A percentile compares a stretch with the other conserved stretches of the same genome.
phyloP scores from a whole-genome alignment of 2,888 invertebrate species.

The Scrobipalpa costella region DNA sequence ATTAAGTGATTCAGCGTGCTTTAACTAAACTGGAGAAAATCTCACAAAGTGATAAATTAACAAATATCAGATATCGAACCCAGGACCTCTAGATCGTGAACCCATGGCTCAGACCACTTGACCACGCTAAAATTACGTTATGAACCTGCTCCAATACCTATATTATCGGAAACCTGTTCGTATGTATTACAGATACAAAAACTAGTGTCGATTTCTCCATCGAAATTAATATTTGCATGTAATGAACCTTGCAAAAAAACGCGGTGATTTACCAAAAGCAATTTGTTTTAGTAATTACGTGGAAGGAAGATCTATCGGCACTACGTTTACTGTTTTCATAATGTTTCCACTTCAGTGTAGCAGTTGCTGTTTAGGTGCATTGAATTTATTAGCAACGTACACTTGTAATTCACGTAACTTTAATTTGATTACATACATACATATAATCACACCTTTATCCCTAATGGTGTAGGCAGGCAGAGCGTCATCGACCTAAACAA shows the following conservation, averaged over 20 bases:
- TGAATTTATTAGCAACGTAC: not conserved
- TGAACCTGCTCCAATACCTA: constrained; percentile 38
- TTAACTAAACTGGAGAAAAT: no score
- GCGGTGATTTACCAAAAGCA: constrained; percentile 27
- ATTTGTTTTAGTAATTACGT: constrained; percentile 40
- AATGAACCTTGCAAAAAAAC: constrained; percentile 26
- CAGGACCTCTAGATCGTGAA: no score
- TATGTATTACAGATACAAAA: constrained; percentile 38
- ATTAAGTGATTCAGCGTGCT: no score
- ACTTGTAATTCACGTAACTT: not conserved
- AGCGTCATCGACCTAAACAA: no score
- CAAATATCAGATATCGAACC: no score
- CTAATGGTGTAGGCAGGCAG: no score
- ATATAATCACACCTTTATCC: no score
- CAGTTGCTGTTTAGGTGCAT: constrained; percentile 19
- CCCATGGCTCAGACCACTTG: no score
- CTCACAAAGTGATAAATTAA: no score
- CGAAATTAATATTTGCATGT: constrained; percentile 31
- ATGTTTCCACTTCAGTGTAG: constrained; percentile 42
- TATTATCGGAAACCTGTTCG: constrained; percentile 27
- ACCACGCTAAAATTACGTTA: constrained; percentile 29
- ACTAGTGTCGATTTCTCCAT: constrained; percentile 41
- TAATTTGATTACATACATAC: not conserved
- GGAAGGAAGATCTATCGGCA: constrained; percentile 48
- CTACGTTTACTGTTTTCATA: constrained; percentile 44